Conservation (phyloP, 1,140 invertebrate genomes). For the Sitobion miscanthi region DNA sequence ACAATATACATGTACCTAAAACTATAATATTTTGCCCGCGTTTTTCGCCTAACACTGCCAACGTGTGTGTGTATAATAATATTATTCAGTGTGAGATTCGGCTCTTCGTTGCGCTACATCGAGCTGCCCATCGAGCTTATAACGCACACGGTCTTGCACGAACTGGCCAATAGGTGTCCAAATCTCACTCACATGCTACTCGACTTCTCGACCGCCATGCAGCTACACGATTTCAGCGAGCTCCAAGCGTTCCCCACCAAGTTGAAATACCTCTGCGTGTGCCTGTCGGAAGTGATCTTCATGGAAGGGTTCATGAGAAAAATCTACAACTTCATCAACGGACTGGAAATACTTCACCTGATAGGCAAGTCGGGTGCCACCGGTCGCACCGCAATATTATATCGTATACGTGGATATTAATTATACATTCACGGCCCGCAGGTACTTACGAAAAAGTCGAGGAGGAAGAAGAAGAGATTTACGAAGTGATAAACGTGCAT, state of each 20-base stretch:
- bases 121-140: slow-evolving; percentile 98
- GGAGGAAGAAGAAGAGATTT: slow-evolving; percentile 99
- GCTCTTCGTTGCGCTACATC: slow-evolving; percentile 89
- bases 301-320: slow-evolving; percentile 99
- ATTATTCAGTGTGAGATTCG: slow-evolving; percentile 77
- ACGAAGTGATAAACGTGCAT: slow-evolving; percentile 99
- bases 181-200: slow-evolving; percentile 97
- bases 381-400: background rate
- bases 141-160: slow-evolving; percentile 96
- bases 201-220: slow-evolving; percentile 98
- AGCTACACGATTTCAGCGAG: slow-evolving; percentile 98
- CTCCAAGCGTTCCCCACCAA: slow-evolving; percentile 93
- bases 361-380: slow-evolving; percentile 74
- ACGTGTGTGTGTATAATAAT: background rate
- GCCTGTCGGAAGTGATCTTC: slow-evolving; percentile 98
- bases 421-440: slow-evolving; percentile 62
- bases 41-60: background rate
- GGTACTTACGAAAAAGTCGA: slow-evolving; percentile 99
- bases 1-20: no score
- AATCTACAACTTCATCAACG: slow-evolving; percentile 99
- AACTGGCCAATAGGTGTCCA: slow-evolving; percentile 95
- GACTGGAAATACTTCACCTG: slow-evolving; percentile 96
- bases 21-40: background rate
- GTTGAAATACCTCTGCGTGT: slow-evolving; percentile 94
- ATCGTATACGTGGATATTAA: background rate